Conservation (phyloP, 1,140 invertebrate species). For the Latrodectus geometricus region DNA sequence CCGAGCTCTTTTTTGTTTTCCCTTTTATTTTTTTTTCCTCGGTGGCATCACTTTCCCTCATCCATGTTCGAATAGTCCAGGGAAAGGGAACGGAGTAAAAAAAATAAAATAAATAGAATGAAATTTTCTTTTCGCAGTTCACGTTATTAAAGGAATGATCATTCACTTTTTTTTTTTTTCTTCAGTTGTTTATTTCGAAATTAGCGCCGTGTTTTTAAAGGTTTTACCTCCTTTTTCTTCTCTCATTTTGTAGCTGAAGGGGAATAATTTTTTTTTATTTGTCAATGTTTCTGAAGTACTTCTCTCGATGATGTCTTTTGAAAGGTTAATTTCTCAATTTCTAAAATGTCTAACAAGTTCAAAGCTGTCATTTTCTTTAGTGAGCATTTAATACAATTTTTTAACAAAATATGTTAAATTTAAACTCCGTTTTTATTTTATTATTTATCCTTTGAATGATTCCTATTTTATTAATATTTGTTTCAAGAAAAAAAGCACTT, state of each 20-base stretch:
- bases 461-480: no score
- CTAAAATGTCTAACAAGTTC: conserved; percentile 13
- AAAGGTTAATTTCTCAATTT: conserved; percentile 37
- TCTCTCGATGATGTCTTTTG: background rate
- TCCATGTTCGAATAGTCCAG: conserved; percentile 25
- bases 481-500: no score
- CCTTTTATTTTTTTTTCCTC: background rate
- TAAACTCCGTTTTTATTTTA: no score
- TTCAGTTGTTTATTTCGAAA: conserved; percentile 31
- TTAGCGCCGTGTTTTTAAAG: conserved; percentile 17
- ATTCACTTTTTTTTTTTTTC: conserved; percentile 3
- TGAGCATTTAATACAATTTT: background rate
- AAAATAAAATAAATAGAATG: background rate
- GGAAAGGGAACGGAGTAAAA: background rate
- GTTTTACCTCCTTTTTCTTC: background rate
- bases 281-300: background rate
- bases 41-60: conserved; percentile 38
- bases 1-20: conserved; percentile 6
- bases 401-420: no score
- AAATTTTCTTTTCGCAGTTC: conserved; percentile 2
- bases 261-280: background rate
- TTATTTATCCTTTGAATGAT: no score
- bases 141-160: conserved; percentile 34
- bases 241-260: background rate
- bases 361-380: conserved; percentile 20